Conservation (phyloP, 2,888 invertebrate species). For the Xestoiulus laeticollis region DNA sequence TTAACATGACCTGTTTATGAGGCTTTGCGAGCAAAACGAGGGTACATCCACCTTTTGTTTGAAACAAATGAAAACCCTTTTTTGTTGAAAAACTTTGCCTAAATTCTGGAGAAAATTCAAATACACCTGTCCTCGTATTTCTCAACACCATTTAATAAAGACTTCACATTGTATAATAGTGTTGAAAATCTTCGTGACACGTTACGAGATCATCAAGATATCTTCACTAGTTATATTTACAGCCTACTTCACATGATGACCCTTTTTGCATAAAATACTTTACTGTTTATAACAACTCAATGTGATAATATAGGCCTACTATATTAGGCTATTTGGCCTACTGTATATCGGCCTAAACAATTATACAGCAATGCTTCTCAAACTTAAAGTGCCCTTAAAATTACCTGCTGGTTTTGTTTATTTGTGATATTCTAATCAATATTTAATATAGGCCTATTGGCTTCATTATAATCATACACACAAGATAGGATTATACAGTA, state of each 20-base stretch:
- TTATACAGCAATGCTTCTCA: no score
- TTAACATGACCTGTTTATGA: conserved; percentile 37
- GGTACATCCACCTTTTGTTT: conserved; percentile 27
- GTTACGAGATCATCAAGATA: not conserved
- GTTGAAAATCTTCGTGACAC: not conserved
- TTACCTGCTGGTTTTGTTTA: no score
- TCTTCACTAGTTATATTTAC: not conserved
- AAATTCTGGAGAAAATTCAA: not conserved
- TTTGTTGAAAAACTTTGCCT: not conserved
- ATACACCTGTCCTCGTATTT: not conserved
- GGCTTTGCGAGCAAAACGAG: not conserved
- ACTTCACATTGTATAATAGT: not conserved
- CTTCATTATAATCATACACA: no score
- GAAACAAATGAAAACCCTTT: conserved; percentile 12
- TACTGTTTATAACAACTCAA: no score
- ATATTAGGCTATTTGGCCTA: no score
- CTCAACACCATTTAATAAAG: not conserved
- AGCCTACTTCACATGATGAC: not conserved
- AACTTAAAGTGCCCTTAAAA: no score
- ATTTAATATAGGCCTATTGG: no score
- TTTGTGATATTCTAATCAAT: no score
- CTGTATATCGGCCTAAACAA: no score
- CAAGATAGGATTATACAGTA: no score
- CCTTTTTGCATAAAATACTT: not conserved
- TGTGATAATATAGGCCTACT: no score